A percentile compares a stretch with the other conserved stretches of the same genome.
Conservation (phyloP, 2,113 vertebrate species). For the Arizona elegans region DNA sequence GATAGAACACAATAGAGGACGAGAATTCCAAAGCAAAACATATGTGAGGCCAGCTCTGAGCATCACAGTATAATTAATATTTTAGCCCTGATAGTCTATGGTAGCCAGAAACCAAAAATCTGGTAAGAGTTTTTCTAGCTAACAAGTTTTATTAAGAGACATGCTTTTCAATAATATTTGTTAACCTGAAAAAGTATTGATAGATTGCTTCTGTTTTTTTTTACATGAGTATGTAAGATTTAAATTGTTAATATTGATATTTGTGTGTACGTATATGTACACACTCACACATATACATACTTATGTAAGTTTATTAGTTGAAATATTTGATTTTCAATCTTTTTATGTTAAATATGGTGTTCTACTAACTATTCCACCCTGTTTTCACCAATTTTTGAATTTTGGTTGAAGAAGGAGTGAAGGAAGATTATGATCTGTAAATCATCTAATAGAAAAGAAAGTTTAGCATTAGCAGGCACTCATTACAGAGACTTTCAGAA, state of each 20-base stretch:
- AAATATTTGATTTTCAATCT: not conserved
- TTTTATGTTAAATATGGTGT: not conserved
- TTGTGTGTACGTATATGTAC: not conserved
- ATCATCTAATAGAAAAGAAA: not conserved
- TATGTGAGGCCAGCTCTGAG: not conserved
- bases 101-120: not conserved
- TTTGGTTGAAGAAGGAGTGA: not conserved
- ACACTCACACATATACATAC: not conserved
- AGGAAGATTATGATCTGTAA: not conserved
- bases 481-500: not conserved
- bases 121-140: not conserved
- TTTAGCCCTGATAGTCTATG: not conserved
- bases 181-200: not conserved
- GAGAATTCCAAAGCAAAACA: not conserved
- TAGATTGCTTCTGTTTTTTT: not conserved
- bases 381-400: not conserved
- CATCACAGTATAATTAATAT: not conserved
- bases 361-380: not conserved
- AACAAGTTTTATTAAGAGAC: not conserved
- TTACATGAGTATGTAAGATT: not conserved
- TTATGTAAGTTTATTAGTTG: not conserved
- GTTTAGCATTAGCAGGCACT: not conserved
- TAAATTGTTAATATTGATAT: not conserved
- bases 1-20: not conserved
- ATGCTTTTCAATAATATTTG: not conserved